phyloP scores from a whole-genome alignment of 2,797 vertebrate species.

The Microchirus variegatus region DNA sequence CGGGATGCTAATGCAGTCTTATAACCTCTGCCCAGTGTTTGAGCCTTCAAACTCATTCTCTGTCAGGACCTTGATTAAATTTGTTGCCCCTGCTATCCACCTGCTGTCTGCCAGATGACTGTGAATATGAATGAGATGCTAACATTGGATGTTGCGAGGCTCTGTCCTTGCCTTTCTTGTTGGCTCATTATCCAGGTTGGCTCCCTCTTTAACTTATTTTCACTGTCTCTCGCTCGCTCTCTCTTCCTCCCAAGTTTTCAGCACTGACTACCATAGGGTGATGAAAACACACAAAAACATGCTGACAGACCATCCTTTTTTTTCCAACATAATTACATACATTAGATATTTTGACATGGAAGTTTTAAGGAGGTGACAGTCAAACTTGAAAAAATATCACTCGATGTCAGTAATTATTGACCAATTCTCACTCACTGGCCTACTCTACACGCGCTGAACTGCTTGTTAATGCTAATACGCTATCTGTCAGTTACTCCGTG shows the following conservation, averaged over 20 bases:
- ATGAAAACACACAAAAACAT: constrained; percentile 33
- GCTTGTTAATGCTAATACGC: no score
- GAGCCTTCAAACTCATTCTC: constrained; percentile 48
- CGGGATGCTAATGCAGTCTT: constrained; percentile 55
- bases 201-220: constrained; percentile 49
- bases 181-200: constrained; percentile 63
- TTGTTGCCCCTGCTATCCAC: constrained; percentile 48
- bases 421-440: neutral
- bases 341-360: constrained; percentile 2
- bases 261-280: constrained; percentile 19
- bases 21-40: constrained; percentile 48
- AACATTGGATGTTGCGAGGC: constrained; percentile 56
- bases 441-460: no score
- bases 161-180: constrained; percentile 67
- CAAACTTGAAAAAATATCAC: constrained; percentile 10
- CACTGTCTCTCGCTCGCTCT: constrained; percentile 18
- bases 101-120: constrained; percentile 60
- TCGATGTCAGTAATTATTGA: constrained; percentile 1
- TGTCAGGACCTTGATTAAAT: constrained; percentile 69
- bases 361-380: constrained; percentile 1
- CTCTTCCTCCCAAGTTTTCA: constrained; percentile 37
- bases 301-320: constrained; percentile 20
- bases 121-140: constrained; percentile 73
- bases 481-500: no score
- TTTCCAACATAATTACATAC: neutral